Conservation (phyloP, 1,140 invertebrate species). For the Callitettix versicolor region DNA sequence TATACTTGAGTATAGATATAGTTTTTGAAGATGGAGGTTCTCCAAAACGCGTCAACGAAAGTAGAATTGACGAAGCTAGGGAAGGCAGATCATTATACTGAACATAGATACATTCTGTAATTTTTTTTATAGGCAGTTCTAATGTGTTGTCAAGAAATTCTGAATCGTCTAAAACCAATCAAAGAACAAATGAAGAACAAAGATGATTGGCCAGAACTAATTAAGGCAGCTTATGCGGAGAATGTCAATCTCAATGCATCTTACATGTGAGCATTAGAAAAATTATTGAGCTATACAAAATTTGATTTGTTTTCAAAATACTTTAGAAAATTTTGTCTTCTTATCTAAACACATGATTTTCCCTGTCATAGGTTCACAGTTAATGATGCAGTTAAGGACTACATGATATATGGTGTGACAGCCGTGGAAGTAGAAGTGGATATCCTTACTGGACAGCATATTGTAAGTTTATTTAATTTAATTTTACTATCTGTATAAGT, state of each 20-base stretch:
- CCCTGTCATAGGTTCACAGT: constrained; percentile 22
- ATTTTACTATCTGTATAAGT: no score
- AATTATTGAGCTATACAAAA: not conserved
- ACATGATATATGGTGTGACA: constrained; percentile 21
- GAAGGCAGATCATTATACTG: no score
- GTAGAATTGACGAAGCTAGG: no score
- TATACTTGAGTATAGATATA: no score
- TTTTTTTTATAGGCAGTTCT: constrained; percentile 43
- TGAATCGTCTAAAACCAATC: constrained; percentile 50
- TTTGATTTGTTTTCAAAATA: not conserved
- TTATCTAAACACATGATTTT: not conserved
- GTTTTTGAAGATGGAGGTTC: no score
- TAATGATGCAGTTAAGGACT: constrained; percentile 18
- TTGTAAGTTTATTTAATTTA: constrained; percentile 23
- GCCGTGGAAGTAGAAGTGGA: constrained; percentile 58
- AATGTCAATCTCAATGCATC: constrained; percentile 53
- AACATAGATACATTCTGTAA: no score
- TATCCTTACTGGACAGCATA: constrained; percentile 59
- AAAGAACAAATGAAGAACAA: constrained; percentile 44
- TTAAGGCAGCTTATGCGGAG: constrained; percentile 42
- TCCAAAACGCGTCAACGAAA: no score
- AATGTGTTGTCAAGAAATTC: constrained; percentile 52
- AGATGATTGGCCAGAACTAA: constrained; percentile 48
- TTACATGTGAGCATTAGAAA: constrained; percentile 46
- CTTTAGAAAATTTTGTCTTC: not conserved